Percentiles rank a stretch among this genome's conserved stretches.
Evolutionary conservation across 2,888 invertebrate species (phyloP).

Genomic region (Lasioglossum pauxillum): DNA sequence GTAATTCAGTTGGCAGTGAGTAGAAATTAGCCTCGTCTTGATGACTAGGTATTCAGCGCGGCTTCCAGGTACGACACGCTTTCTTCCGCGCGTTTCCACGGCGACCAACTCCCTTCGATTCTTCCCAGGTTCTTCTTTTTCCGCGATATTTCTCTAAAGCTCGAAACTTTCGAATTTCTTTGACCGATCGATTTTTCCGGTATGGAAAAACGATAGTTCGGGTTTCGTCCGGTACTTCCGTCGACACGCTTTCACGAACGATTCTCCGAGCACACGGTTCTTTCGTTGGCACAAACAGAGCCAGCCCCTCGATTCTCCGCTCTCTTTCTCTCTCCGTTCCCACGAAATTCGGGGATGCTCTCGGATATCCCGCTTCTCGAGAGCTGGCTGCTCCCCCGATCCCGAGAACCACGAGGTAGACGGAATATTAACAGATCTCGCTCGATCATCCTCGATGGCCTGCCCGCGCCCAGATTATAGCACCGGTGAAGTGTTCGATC

Average conservation of each 20-base stretch:
- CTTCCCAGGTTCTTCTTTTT: neutral
- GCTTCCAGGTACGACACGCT: constrained; percentile 58
- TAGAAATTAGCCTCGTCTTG: constrained; percentile 34
- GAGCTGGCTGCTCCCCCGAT: neutral
- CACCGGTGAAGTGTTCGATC: neutral
- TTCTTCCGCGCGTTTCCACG: constrained; percentile 31
- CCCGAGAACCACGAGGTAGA: neutral
- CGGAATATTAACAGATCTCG: neutral
- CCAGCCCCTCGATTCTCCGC: neutral
- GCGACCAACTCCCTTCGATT: neutral
- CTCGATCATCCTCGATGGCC: neutral
- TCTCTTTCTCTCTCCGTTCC: neutral
- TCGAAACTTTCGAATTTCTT: constrained; percentile 61
- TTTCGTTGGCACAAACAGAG: constrained; percentile 38
- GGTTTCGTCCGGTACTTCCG: constrained; percentile 40
- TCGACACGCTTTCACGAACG: constrained; percentile 67
- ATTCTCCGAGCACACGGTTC: constrained; percentile 47
- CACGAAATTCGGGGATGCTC: neutral
- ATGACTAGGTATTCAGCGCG: constrained; percentile 29
- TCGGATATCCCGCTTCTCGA: neutral
- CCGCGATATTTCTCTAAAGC: constrained; percentile 2
- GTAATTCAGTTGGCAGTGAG: constrained; percentile 12
- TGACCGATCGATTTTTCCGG: constrained; percentile 48
- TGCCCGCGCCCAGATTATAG: neutral
- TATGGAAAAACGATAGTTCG: constrained; percentile 39